phyloP scores from a whole-genome alignment of 2,888 invertebrate species.

The Latheticus oryzae region DNA sequence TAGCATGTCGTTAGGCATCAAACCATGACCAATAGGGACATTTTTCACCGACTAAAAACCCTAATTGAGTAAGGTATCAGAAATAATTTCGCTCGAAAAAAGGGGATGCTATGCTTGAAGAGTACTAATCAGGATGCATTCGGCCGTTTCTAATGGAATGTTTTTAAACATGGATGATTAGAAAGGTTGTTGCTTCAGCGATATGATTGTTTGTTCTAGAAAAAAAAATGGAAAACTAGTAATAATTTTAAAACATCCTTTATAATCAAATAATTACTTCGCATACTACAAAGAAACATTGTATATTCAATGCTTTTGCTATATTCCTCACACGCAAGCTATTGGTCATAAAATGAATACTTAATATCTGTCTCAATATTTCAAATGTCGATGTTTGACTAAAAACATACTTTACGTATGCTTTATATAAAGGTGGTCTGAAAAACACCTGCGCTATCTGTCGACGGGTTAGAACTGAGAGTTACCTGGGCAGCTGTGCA shows the following conservation, averaged over 20 bases:
- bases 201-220: too few species aligned
- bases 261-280: too few species aligned
- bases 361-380: constrained; percentile 30
- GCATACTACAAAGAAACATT: too few species aligned
- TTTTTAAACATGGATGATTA: too few species aligned
- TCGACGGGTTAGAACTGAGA: constrained; percentile 37
- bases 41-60: constrained; percentile 46
- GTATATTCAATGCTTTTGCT: too few species aligned
- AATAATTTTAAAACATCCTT: too few species aligned
- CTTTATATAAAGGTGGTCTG: constrained; percentile 23
- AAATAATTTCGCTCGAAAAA: constrained; percentile 38
- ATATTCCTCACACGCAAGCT: too few species aligned
- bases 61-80: constrained; percentile 37
- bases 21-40: constrained; percentile 48
- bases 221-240: too few species aligned
- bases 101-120: constrained; percentile 31
- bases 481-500: constrained; percentile 49
- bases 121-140: constrained; percentile 25
- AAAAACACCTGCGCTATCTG: constrained; percentile 40
- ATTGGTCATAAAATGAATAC: constrained; percentile 17
- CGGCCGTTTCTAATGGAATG: constrained; percentile 36
- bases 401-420: too few species aligned
- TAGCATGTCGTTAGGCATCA: constrained; percentile 43
- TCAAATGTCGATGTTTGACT: constrained; percentile 14
- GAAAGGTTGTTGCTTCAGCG: constrained; percentile 23